These are phyloP conservation scores for Apeltes quadracus DNA, from an alignment of 2,113 vertebrate species.

Conservation along the genomic window DNA sequence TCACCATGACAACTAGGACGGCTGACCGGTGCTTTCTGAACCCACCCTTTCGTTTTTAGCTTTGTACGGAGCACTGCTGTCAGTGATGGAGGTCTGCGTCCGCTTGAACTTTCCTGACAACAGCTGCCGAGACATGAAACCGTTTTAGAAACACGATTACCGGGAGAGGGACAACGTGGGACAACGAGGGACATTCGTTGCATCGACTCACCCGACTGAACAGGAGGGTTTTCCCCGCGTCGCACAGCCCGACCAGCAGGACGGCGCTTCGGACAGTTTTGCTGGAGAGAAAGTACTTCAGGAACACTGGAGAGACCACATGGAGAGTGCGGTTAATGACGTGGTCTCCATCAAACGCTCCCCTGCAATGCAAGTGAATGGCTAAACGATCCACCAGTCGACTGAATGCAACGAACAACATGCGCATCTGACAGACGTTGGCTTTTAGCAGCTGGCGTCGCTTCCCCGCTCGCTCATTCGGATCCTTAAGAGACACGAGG, in stretches of 20 bases:
- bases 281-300: conserved; percentile 76
- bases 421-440: conserved; percentile 1
- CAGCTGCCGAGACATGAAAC: conserved; percentile 76
- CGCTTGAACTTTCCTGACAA: conserved; percentile 86
- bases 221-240: conserved; percentile 82
- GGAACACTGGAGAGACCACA: conserved; percentile 64
- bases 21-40: background rate
- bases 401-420: too few relatives aligned
- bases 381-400: too few relatives aligned
- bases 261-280: conserved; percentile 77
- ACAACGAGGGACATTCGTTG: background rate
- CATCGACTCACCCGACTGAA: conserved; percentile 74
- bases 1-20: background rate
- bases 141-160: background rate
- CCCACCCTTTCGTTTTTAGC: conserved; percentile 82
- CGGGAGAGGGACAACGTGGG: conserved; percentile 8
- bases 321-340: background rate
- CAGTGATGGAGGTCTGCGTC: conserved; percentile 92
- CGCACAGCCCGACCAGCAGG: conserved; percentile 80
- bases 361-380: too few relatives aligned
- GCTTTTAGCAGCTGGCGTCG: conserved; percentile 22
- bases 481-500: background rate
- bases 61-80: conserved; percentile 87
- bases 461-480: background rate
- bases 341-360: too few relatives aligned